Conservation (phyloP, 2,113 vertebrate species). For the Phyllostomus discolor region DNA sequence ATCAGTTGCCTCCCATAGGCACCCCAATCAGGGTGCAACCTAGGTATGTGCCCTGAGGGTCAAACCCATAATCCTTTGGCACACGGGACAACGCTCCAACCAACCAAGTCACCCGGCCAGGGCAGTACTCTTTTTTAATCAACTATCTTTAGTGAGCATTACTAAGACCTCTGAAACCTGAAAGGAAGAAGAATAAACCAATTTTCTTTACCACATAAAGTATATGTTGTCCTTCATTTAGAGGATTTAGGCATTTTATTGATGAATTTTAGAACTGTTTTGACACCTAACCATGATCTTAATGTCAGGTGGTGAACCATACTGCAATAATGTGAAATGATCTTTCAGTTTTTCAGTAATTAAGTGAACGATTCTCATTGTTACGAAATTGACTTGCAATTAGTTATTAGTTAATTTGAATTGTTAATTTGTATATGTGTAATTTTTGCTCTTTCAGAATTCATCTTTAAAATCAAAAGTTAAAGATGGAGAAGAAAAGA, state of each 20-base stretch:
- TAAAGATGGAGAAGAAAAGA: conserved; percentile 56
- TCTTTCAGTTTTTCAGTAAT: not conserved
- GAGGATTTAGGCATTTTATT: not conserved
- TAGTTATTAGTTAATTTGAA: not conserved
- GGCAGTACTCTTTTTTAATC: not conserved
- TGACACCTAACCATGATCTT: not conserved
- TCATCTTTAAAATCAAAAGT: conserved; percentile 55
- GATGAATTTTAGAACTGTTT: not conserved
- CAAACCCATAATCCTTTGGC: too few species aligned
- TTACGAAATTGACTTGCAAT: conserved; percentile 9
- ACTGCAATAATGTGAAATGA: not conserved
- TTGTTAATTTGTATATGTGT: not conserved
- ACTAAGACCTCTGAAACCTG: not conserved
- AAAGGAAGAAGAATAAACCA: not conserved
- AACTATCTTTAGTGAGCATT: not conserved
- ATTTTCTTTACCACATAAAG: not conserved
- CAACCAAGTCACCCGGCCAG: too few species aligned
- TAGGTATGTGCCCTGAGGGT: too few species aligned
- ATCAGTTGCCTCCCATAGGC: too few species aligned
- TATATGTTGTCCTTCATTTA: not conserved
- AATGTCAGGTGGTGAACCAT: not conserved
- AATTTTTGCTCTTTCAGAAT: conserved; percentile 68
- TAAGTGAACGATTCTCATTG: conserved; percentile 16
- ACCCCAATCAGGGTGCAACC: too few species aligned
- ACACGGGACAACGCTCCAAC: too few species aligned